Evolutionary conservation across 2,888 invertebrate species (phyloP).

Genomic region (Anoncus sp.): DNA sequence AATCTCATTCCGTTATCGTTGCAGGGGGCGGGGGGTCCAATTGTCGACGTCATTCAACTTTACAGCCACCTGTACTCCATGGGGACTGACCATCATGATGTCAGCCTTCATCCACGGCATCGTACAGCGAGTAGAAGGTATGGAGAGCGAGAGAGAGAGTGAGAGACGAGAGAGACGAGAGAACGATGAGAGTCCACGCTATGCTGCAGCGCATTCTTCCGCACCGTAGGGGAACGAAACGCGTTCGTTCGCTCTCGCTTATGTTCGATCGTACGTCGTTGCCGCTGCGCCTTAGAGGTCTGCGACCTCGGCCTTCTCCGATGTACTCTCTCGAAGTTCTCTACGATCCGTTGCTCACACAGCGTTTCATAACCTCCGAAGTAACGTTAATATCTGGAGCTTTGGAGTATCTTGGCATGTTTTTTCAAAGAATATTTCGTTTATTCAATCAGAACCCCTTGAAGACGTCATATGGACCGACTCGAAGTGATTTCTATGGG

Average conservation of each 20-base stretch:
- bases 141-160: slow-evolving; percentile 6
- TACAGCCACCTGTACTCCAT: slow-evolving; percentile 65
- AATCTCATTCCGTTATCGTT: slow-evolving; percentile 74
- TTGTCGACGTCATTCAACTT: slow-evolving; percentile 69
- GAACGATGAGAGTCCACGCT: slow-evolving; percentile 33
- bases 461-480: neutral
- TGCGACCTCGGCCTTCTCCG: slow-evolving; percentile 59
- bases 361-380: slow-evolving; percentile 23
- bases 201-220: slow-evolving; percentile 56
- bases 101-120: slow-evolving; percentile 59
- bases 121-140: slow-evolving; percentile 19
- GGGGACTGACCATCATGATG: slow-evolving; percentile 65
- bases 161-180: slow-evolving; percentile 24
- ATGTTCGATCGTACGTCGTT: slow-evolving; percentile 42
- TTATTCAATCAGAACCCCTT: neutral
- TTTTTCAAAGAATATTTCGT: slow-evolving; percentile 6
- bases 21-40: slow-evolving; percentile 39
- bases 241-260: slow-evolving; percentile 60
- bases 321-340: slow-evolving; percentile 44
- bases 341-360: slow-evolving; percentile 45
- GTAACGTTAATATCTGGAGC: slow-evolving; percentile 7
- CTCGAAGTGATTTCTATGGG: slow-evolving; percentile 1
- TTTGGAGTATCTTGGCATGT: neutral
- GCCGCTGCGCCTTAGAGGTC: slow-evolving; percentile 56
- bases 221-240: slow-evolving; percentile 56